A percentile compares a stretch with the other conserved stretches of the same genome.
These are phyloP conservation scores for Arctopsyche grandis DNA, from an alignment of 1,140 invertebrate genomes.

Conservation along the genomic window DNA sequence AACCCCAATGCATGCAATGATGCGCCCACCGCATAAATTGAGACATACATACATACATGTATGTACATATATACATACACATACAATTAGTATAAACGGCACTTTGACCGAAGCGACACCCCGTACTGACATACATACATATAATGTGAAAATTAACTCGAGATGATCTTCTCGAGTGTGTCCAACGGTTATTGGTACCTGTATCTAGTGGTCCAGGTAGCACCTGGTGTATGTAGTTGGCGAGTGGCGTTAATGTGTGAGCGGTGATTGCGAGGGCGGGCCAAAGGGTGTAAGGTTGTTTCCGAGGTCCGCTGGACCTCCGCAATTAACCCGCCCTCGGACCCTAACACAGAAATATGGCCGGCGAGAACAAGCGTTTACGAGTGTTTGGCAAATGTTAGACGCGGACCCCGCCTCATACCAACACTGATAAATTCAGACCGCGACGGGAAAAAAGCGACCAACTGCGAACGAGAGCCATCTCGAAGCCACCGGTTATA, in stretches of 20 bases:
- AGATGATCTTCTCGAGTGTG: too few relatives aligned
- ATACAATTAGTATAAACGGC: too few relatives aligned
- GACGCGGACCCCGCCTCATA: neutral
- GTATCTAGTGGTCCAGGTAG: neutral
- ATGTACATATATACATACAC: too few relatives aligned
- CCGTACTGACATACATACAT: too few relatives aligned
- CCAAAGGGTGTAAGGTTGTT: slow-evolving; percentile 42
- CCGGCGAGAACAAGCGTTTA: slow-evolving; percentile 39
- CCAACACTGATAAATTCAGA: slow-evolving; percentile 6
- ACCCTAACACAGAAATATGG: slow-evolving; percentile 40
- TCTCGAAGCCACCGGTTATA: neutral
- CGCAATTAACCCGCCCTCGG: slow-evolving; percentile 32
- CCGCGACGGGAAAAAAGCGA: neutral
- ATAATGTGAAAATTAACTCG: too few relatives aligned
- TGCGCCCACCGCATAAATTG: too few relatives aligned
- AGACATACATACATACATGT: too few relatives aligned
- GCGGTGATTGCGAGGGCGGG: slow-evolving; percentile 38
- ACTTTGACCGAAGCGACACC: too few relatives aligned
- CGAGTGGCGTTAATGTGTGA: slow-evolving; percentile 31
- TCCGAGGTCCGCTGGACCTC: slow-evolving; percentile 35
- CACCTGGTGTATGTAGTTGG: neutral
- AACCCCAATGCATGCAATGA: too few relatives aligned
- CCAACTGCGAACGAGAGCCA: neutral
- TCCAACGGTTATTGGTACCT: neutral
- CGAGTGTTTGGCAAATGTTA: slow-evolving; percentile 46